A percentile compares a stretch with the other conserved stretches of the same genome.
Evolutionary conservation across 2,797 vertebrate genomes (phyloP).

Genomic region (Margarornis squamiger): DNA sequence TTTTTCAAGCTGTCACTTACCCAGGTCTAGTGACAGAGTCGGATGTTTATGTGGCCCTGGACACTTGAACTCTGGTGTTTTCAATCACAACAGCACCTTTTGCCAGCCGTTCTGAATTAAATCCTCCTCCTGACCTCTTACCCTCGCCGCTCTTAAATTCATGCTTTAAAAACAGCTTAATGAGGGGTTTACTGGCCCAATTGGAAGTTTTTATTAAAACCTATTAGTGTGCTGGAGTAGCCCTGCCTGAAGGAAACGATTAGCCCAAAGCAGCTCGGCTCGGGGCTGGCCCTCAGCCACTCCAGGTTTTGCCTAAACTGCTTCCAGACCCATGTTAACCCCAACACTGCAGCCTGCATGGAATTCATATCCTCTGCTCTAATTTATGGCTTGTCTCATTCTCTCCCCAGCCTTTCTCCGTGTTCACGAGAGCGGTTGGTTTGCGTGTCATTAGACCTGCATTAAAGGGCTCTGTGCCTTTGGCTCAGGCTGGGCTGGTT

Average conservation of each 20-base stretch:
- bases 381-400: constrained; percentile 40
- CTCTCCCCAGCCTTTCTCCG: not conserved
- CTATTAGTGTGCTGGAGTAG: constrained; percentile 79
- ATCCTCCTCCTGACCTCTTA: constrained; percentile 82
- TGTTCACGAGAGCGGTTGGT: constrained; percentile 3
- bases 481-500: not conserved
- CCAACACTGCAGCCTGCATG: constrained; percentile 10
- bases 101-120: constrained; percentile 84
- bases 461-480: not conserved
- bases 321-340: constrained; percentile 68
- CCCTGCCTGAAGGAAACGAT: constrained; percentile 88
- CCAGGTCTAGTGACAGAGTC: constrained; percentile 70
- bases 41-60: constrained; percentile 70
- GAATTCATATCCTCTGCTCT: constrained; percentile 56
- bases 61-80: constrained; percentile 74
- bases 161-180: constrained; percentile 91
- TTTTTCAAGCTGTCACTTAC: constrained; percentile 83
- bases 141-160: constrained; percentile 82
- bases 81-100: constrained; percentile 78
- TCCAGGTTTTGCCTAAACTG: constrained; percentile 64
- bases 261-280: constrained; percentile 76
- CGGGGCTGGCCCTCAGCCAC: constrained; percentile 41
- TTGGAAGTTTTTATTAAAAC: constrained; percentile 90
- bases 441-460: constrained; percentile 39
- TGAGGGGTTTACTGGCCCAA: constrained; percentile 91